Base-by-base conservation (phyloP, 2,888 invertebrate genomes). In the Meteorus cinctellus region DNA sequence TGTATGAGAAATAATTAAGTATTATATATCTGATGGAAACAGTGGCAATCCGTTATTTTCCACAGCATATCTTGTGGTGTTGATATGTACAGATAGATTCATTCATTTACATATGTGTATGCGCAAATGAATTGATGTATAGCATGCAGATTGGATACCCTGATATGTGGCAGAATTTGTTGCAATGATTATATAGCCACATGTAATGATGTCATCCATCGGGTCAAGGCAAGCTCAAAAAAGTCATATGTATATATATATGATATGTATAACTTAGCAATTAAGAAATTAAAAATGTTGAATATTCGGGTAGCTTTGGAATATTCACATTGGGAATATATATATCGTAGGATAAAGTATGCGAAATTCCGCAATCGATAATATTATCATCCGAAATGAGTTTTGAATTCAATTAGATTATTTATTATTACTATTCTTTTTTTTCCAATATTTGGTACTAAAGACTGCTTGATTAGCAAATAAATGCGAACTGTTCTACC, bases 221-320 rank as follows among this genome's bases (percentile, higher is more conserved):
- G 19, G 63, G 31, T 63, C 63, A 63, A 63, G 63, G 63, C 34
- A 16, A 63, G 34, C 63, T 5, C 16, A 63, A 63, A 4, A 63
- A 14, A 63, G 29, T 29, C 24, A 24, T 24, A 24, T 62, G 60
- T 27, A 27, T 4, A 14, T 4, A 14, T 62, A 48, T 48, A 4
- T 48, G 16, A 16, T 41, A 41, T 34, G 41, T 12, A 8, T 41
- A 8, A 41, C 41, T 48, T 48, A 3, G 16, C 59, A 8, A 12
- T 14, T 12, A 60, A n/a, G 12, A 27, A 2, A 60, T 14, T 55
- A 1, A 27, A 27, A 12, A 60, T 60, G 4, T 14, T 27, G 27
- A 24, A 60, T 60, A 60, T 27, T 60, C 59, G 0, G 59, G n/a
- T 48, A 48, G 16, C 16, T 48, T 60, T 27, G 4, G 1, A 19